Conservation (phyloP, 2,113 vertebrate species). For the Callithrix jacchus region DNA sequence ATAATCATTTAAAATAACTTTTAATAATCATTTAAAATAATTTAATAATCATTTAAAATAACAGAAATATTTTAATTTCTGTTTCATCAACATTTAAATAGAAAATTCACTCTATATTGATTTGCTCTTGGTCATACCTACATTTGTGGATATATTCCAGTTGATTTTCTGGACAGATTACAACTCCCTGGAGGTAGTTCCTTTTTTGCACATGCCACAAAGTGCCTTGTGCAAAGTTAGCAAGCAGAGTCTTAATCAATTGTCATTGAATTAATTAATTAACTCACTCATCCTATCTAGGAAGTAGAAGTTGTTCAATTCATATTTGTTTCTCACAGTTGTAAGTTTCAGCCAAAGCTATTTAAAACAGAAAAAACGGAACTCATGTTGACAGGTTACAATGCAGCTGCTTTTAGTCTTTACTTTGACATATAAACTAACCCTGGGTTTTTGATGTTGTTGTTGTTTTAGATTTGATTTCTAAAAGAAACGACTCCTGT, state of each 20-base stretch:
- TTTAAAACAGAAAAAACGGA: slow-evolving; percentile 6
- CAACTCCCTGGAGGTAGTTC: background rate
- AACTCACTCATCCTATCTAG: background rate
- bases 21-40: background rate
- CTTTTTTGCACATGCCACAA: background rate
- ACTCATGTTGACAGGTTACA: background rate
- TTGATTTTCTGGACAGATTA: background rate
- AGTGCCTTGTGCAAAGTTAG: background rate
- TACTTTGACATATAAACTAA: background rate
- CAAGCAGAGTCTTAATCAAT: background rate
- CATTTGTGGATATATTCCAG: background rate
- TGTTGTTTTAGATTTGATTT: background rate
- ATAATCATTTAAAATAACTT: background rate
- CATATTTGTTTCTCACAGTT: background rate
- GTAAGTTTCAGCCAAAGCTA: background rate
- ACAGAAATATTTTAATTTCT: background rate
- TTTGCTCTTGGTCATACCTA: background rate
- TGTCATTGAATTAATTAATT: background rate
- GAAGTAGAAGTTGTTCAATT: background rate
- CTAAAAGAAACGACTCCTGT: background rate
- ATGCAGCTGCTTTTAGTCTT: background rate
- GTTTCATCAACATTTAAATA: background rate
- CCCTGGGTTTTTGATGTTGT: too few species aligned
- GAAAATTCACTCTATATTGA: background rate
- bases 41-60: background rate